phyloP scores from a whole-genome alignment of 2,888 invertebrate genomes.

The Synergus itoensis region DNA sequence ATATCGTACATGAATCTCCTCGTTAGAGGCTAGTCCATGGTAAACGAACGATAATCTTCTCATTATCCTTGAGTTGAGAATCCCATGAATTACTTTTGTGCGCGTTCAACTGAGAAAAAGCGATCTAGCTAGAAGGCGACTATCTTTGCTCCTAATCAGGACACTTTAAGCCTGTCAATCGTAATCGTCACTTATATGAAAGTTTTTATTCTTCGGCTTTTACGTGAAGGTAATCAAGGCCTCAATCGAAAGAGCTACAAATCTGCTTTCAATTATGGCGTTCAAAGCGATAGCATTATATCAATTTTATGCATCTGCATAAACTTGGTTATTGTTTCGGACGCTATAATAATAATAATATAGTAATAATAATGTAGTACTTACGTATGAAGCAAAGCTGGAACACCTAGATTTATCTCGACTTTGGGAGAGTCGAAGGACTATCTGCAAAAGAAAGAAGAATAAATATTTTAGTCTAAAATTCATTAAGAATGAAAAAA shows the following conservation, averaged over 20 bases:
- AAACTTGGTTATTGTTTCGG: too few relatives aligned
- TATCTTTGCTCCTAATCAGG: conserved; percentile 23
- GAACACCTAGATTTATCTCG: neutral
- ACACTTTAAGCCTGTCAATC: neutral
- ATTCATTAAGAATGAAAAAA: neutral
- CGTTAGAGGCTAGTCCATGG: conserved; percentile 1
- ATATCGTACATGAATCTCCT: conserved; percentile 13
- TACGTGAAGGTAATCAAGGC: neutral
- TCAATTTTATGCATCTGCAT: too few relatives aligned
- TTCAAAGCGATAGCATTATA: neutral
- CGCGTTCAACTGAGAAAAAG: conserved; percentile 8
- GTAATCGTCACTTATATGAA: neutral
- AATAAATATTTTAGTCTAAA: neutral
- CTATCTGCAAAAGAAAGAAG: neutral
- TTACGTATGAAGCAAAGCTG: too few relatives aligned
- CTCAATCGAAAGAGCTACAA: neutral
- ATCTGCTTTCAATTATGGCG: neutral
- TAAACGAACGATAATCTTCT: conserved; percentile 17
- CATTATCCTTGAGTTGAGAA: conserved; percentile 19
- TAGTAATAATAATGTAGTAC: too few relatives aligned
- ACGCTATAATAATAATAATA: too few relatives aligned
- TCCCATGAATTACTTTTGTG: conserved; percentile 18
- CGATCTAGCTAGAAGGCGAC: neutral
- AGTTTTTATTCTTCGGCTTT: neutral
- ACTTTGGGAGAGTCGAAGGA: neutral